phyloP scores from a whole-genome alignment of 1,140 invertebrate species.

The Choristoneura fumiferana region DNA sequence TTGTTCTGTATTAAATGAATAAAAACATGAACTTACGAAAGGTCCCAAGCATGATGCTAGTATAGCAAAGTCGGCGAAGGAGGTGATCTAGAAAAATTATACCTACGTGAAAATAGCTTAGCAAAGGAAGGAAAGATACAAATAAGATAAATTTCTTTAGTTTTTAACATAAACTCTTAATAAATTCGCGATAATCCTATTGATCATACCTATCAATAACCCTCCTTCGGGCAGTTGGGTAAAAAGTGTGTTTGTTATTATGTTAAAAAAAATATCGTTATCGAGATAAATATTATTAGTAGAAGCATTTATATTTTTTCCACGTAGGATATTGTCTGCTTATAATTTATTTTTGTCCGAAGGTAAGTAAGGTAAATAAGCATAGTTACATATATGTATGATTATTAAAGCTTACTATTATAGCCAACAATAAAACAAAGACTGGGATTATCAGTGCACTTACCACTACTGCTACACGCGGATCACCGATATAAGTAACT shows the following conservation, averaged over 20 bases:
- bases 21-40: constrained; percentile 4
- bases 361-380: constrained; percentile 3
- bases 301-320: no score
- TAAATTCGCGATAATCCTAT: no score
- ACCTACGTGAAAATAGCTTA: no score
- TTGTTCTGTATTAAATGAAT: background rate
- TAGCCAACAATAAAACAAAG: background rate
- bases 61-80: background rate
- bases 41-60: constrained; percentile 2
- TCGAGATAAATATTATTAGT: no score
- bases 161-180: no score
- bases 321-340: no score
- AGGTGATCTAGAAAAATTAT: background rate
- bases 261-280: no score
- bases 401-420: constrained; percentile 19
- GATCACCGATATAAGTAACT: constrained; percentile 81
- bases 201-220: no score
- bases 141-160: no score
- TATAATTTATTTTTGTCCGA: background rate
- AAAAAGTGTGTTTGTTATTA: no score
- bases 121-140: no score
- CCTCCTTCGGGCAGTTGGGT: no score
- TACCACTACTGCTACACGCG: constrained; percentile 57
- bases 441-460: constrained; percentile 28
- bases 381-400: background rate